phyloP scores from a whole-genome alignment of 2,797 vertebrate species.

The Poecilia velifera region DNA sequence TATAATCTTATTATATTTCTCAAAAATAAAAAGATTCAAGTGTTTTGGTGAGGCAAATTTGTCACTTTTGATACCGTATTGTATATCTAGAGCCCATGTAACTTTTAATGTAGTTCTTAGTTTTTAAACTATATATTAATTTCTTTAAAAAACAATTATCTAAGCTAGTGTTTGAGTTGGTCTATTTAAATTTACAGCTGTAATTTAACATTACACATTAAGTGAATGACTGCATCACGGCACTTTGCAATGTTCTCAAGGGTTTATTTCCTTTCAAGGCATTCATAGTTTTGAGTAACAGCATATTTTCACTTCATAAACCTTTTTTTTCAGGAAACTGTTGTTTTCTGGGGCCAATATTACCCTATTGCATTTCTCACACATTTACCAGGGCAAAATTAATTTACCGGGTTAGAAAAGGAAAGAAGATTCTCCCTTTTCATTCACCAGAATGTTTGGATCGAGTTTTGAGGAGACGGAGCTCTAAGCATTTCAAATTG shows the following conservation, averaged over 20 bases:
- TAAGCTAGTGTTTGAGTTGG: no score
- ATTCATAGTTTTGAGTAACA: background rate
- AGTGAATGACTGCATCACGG: no score
- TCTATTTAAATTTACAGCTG: no score
- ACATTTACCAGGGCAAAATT: background rate
- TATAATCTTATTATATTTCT: background rate
- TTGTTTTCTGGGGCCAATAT: background rate
- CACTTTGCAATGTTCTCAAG: no score
- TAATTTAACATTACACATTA: no score
- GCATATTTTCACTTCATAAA: background rate
- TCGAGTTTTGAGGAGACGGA: background rate
- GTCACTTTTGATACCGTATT: no score
- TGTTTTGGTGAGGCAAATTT: no score
- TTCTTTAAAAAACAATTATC: no score
- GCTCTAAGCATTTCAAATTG: background rate
- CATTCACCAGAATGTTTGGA: background rate
- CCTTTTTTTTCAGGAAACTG: background rate
- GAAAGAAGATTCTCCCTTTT: background rate
- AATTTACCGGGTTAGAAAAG: background rate
- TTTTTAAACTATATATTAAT: no score
- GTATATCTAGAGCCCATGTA: no score
- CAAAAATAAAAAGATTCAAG: no score
- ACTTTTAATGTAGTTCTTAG: no score
- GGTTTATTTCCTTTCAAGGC: background rate
- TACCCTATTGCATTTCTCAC: background rate